These are phyloP conservation scores for Dorcus parallelipipedus DNA, from an alignment of 2,888 invertebrate species.

Conservation along the genomic window DNA sequence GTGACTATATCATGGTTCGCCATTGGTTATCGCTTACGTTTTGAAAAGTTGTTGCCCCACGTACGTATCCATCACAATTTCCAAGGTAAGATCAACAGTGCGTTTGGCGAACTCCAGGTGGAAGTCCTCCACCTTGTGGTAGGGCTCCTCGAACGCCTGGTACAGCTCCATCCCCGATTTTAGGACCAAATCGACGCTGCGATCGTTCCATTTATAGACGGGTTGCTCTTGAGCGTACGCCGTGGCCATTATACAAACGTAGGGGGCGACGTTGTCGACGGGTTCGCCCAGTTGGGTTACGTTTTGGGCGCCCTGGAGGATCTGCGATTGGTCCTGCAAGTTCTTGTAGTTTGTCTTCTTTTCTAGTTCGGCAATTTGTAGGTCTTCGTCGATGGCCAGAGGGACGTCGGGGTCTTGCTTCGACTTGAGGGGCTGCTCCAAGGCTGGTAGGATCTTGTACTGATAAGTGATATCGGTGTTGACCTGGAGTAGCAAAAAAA, in stretches of 20 bases:
- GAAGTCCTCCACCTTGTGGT: conserved; percentile 24
- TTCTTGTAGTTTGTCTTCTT: conserved; percentile 57
- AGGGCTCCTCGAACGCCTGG: conserved; percentile 43
- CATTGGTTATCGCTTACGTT: conserved; percentile 1
- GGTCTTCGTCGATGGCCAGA: conserved; percentile 17
- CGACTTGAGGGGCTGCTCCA: conserved; percentile 24
- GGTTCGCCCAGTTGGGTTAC: conserved; percentile 37
- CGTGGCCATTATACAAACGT: conserved; percentile 57
- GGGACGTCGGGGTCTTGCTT: conserved; percentile 15
- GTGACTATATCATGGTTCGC: too few relatives aligned
- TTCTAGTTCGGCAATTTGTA: conserved; percentile 50
- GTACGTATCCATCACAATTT: conserved; percentile 24
- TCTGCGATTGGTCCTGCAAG: conserved; percentile 58
- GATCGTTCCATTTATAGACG: conserved; percentile 57
- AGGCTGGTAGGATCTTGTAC: conserved; percentile 28
- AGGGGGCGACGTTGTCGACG: conserved; percentile 47
- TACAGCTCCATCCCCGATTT: conserved; percentile 50
- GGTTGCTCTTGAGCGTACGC: conserved; percentile 59
- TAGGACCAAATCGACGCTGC: conserved; percentile 58
- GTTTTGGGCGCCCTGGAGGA: conserved; percentile 53
- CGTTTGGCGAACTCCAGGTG: conserved; percentile 21
- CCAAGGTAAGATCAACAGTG: conserved; percentile 19
- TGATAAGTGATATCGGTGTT: conserved; percentile 33
- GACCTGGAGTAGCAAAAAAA: conserved; percentile 13
- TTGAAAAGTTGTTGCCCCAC: conserved; percentile 22